These are phyloP conservation scores for Drosophila eohydei DNA, from an alignment of 2,888 invertebrate species.

Conservation along the genomic window DNA sequence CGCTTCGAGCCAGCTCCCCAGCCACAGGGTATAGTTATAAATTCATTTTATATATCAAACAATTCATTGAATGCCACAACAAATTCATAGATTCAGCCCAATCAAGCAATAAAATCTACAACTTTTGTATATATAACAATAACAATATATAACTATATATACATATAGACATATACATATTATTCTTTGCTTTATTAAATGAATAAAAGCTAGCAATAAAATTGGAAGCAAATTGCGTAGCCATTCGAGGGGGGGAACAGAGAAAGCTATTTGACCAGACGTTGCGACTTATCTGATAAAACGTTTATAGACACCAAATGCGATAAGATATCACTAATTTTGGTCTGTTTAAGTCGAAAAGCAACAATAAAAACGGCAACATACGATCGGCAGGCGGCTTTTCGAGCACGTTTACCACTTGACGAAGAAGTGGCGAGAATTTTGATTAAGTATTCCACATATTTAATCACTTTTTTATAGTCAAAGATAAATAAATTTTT, in stretches of 20 bases:
- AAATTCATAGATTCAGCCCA: conserved; percentile 28
- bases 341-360: background rate
- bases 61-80: conserved; percentile 37
- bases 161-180: background rate
- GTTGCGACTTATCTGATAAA: conserved; percentile 26
- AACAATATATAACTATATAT: background rate
- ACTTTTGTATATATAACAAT: conserved; percentile 14
- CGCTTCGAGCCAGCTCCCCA: background rate
- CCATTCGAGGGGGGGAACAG: background rate
- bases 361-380: background rate
- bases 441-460: background rate
- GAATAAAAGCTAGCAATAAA: conserved; percentile 37
- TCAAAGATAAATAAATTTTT: background rate
- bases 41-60: conserved; percentile 10
- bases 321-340: conserved; percentile 24
- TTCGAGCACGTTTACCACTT: conserved; percentile 6
- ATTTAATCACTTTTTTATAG: background rate
- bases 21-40: conserved; percentile 28
- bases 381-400: background rate
- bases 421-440: background rate
- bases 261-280: conserved; percentile 12
- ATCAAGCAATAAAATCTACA: conserved; percentile 38
- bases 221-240: conserved; percentile 43
- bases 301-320: background rate
- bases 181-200: conserved; percentile 58